phyloP scores from a whole-genome alignment of 2,113 vertebrate species.

The Zosterops japonicus region DNA sequence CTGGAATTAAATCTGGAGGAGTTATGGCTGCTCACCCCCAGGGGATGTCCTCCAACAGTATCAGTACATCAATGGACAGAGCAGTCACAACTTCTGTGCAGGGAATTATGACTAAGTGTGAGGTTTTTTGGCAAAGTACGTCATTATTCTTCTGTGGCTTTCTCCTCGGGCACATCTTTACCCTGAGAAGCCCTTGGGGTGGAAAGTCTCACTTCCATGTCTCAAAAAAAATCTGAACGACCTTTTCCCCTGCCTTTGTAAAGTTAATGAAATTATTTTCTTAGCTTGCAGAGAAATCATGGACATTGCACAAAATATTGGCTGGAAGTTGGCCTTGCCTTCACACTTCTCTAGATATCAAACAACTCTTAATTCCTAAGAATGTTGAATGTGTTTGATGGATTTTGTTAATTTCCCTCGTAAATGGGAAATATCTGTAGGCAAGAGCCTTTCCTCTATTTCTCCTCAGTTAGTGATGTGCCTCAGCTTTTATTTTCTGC shows the following conservation, averaged over 20 bases:
- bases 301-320: background rate
- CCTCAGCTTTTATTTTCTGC: background rate
- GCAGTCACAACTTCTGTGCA: background rate
- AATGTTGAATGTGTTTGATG: background rate
- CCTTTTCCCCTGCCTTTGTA: background rate
- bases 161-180: accelerated
- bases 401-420: background rate
- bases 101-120: background rate
- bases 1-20: background rate
- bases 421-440: background rate
- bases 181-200: background rate
- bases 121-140: background rate
- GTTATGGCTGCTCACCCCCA: accelerated
- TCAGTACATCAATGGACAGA: background rate
- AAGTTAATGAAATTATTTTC: background rate
- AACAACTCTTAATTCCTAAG: background rate
- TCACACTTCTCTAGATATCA: background rate
- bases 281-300: background rate
- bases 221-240: background rate
- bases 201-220: background rate
- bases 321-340: background rate
- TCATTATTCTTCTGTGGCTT: background rate
- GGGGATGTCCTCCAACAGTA: background rate
- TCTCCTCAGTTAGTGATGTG: background rate
- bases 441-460: background rate